Evolutionary conservation across 2,888 invertebrate species (phyloP).

Genomic region (Tenodera sinensis): DNA sequence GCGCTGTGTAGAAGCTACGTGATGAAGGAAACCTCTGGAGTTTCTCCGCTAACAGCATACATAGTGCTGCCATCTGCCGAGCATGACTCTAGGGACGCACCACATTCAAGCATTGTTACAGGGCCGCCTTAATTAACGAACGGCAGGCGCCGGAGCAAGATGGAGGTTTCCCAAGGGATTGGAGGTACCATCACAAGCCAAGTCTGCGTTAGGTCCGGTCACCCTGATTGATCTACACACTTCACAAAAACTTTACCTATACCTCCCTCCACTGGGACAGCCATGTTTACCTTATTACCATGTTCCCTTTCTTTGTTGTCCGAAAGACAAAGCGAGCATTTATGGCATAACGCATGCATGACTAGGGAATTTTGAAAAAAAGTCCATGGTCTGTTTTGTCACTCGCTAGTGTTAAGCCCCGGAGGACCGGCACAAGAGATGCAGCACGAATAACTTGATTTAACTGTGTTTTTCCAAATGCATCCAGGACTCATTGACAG

Average conservation of each 20-base stretch:
- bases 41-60: not conserved
- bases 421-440: too few relatives aligned
- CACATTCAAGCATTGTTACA: not conserved
- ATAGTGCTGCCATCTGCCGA: not conserved
- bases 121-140: not conserved
- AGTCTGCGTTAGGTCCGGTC: not conserved
- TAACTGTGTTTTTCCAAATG: too few relatives aligned
- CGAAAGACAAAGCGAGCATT: too few relatives aligned
- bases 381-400: too few relatives aligned
- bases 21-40: not conserved
- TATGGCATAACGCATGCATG: too few relatives aligned
- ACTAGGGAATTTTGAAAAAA: too few relatives aligned
- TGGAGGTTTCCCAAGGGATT: conserved; percentile 4
- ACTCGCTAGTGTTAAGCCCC: too few relatives aligned
- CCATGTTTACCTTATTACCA: too few relatives aligned
- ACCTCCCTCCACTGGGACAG: not conserved
- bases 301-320: too few relatives aligned
- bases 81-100: not conserved
- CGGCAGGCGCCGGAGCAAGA: not conserved
- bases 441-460: too few relatives aligned
- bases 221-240: not conserved
- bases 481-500: too few relatives aligned
- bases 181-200: not conserved
- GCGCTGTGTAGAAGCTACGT: not conserved
- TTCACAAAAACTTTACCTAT: not conserved